phyloP scores from a whole-genome alignment of 2,888 invertebrate genomes.

The Drosophila pegasa region DNA sequence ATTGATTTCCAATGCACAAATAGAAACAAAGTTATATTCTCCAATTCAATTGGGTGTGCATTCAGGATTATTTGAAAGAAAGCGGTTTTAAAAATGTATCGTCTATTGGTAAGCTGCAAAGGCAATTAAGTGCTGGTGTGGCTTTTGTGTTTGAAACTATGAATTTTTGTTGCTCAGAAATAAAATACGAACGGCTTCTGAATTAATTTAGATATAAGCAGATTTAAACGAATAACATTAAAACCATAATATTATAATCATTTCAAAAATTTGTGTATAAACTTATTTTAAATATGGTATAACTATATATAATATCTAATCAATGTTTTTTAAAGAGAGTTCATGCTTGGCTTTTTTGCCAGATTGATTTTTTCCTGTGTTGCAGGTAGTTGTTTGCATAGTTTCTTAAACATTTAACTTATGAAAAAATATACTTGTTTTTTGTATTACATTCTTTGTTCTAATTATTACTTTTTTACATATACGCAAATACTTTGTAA shows the following conservation, averaged over 20 bases:
- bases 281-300: constrained; percentile 36
- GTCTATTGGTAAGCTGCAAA: constrained; percentile 15
- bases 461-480: constrained; percentile 33
- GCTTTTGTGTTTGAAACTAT: constrained; percentile 5
- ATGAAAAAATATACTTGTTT: constrained; percentile 39
- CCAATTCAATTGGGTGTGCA: constrained; percentile 8
- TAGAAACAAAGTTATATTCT: not conserved
- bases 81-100: constrained; percentile 14
- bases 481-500: constrained; percentile 72
- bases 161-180: constrained; percentile 25
- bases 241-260: constrained; percentile 73
- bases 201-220: constrained; percentile 34
- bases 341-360: constrained; percentile 45
- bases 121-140: constrained; percentile 8
- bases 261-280: constrained; percentile 49
- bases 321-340: constrained; percentile 57
- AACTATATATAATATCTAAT: constrained; percentile 55
- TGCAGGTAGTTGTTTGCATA: constrained; percentile 76
- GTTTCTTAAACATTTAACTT: constrained; percentile 56
- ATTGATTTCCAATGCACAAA: not conserved
- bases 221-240: constrained; percentile 49
- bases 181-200: constrained; percentile 27
- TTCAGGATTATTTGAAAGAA: not conserved
- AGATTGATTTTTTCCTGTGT: constrained; percentile 31
- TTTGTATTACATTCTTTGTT: constrained; percentile 34